Percentiles rank a stretch among this genome's conserved stretches.
phyloP scores from a whole-genome alignment of 2,797 vertebrate species.

The Melanotaenia trifasciata region DNA sequence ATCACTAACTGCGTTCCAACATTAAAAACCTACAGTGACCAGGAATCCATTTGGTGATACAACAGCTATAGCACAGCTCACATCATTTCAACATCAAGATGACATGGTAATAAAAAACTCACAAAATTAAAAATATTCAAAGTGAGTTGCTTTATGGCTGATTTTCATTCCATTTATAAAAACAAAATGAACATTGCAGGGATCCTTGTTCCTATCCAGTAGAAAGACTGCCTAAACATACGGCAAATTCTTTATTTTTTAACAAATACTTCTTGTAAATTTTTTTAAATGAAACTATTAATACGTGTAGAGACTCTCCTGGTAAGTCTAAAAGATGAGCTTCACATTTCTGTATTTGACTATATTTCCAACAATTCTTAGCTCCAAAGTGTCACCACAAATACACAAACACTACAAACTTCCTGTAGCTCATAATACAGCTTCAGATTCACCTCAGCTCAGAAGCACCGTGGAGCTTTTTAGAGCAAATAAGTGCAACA shows the following conservation, averaged over 20 bases:
- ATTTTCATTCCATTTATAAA: constrained; percentile 57
- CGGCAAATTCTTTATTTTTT: constrained; percentile 20
- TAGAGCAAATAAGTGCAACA: constrained; percentile 10
- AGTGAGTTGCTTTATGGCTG: constrained; percentile 63
- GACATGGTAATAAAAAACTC: constrained; percentile 48
- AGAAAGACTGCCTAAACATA: constrained; percentile 30
- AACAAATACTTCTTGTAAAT: constrained; percentile 43
- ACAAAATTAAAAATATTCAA: constrained; percentile 41
- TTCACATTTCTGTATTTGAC: constrained; percentile 16
- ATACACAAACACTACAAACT: constrained; percentile 1
- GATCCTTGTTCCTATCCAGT: constrained; percentile 16
- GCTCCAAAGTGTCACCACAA: constrained; percentile 4
- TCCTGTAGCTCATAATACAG: constrained; percentile 11
- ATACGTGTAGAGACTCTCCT: background rate
- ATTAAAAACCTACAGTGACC: constrained; percentile 38
- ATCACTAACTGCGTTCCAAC: constrained; percentile 36
- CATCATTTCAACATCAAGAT: constrained; percentile 42
- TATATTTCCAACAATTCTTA: background rate
- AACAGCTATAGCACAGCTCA: constrained; percentile 47
- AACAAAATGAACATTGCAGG: background rate
- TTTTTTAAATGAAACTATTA: constrained; percentile 8
- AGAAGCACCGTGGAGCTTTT: constrained; percentile 2
- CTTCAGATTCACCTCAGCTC: constrained; percentile 6
- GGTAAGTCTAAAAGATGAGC: constrained; percentile 4
- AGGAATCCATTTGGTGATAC: constrained; percentile 36